Base-by-base conservation (phyloP, 2,888 invertebrate genomes). In the Abscondita cerata region DNA sequence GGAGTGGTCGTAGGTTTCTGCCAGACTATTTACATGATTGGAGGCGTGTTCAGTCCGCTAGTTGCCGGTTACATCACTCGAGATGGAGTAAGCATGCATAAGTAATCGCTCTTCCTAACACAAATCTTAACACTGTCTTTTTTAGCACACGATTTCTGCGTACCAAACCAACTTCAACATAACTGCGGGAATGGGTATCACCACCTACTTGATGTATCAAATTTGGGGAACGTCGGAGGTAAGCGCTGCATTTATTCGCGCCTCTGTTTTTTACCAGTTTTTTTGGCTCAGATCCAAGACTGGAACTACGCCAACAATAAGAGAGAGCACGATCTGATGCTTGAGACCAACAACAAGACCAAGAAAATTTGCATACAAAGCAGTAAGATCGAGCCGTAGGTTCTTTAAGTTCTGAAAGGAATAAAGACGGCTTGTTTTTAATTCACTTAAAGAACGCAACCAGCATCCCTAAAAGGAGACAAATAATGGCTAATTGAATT, bases 21-120 rank as follows among this genome's bases (percentile, higher is more conserved):
- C 68, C 89, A 89, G 80, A 89, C 89, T 13, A 89, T 89, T 70
- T 89, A 89, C 77, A 89, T 89, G 89, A 85, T 87, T 9, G 89
- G 89, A 20, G 88, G 88, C 71, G 89, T 89, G 73, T 73, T 89
- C 34, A 88, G 88, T 51, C 89, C 89, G 0, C 76, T 88, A 57
- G 85, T 84, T 15, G 86, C 87, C 66, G 88, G 89, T 65, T 79
- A 85, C 64, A 78, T 89, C 59, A 83, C 87, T 19, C 80, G 84
- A 67, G 81, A 85, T 65, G 84, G 84, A 74, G 88, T 86, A 76
- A 83, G 81, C 15, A 5, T 41, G 4, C 1, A 11, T 46, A 18
- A 11, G 5, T 46, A 18, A 19, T 46, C 11, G 3, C 2, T 36
- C 11, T 12, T 36, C 2, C 11, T 36, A 6, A 36, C 13, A 36